Base-by-base conservation (phyloP, 92 coral and sea anemone genomes). In the Palythoa caribaeorum region DNA sequence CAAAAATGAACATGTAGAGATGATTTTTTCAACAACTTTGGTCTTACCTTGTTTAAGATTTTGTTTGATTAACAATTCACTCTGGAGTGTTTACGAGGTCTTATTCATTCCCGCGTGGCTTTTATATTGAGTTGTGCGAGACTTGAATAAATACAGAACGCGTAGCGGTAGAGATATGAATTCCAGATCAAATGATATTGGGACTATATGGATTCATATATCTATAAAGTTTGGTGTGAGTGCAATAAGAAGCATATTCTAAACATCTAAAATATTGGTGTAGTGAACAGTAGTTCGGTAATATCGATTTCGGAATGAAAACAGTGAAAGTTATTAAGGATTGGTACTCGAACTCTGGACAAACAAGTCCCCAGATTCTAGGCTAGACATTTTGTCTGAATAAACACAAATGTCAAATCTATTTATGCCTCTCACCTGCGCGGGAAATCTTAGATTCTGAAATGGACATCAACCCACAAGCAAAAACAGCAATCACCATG, bases 401-500 rank as follows among this genome's bases (percentile, higher is more conserved):
- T 48, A 81, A 81, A 66, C 86, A 21, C 38, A 68, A 21, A 6
- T 44, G 21, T 11, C 2, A 80, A 62, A 62, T 19, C 54, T 59
- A 9, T 17, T 16, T 9, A 6, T 16, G 10, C 6, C 8, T 9
- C 85, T 81, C 47, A 81, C 86, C 86, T 81, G 76, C 86, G 55
- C 59, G 75, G 75, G 86, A 65, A 66, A 81, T 19, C 55, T 51
- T 53, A 6, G 52, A 13, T 81, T 63, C 76, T 28, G 65, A 19
- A 76, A 81, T 40, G 44, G 65, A 19, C 86, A 81, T 40, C 28
- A 66, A n/a, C 13, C 76, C 65, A 21, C 15, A 13, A 70, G 74
- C 19, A 66, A 44, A 12, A 71, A 81, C 19, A 36, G 74, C 76
- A 81, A 68, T 14, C 76, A 71, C 66, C 66, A 81, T 81, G 7